phyloP scores from a whole-genome alignment of 2,113 vertebrate species.

The Rhagologus leucostigma region DNA sequence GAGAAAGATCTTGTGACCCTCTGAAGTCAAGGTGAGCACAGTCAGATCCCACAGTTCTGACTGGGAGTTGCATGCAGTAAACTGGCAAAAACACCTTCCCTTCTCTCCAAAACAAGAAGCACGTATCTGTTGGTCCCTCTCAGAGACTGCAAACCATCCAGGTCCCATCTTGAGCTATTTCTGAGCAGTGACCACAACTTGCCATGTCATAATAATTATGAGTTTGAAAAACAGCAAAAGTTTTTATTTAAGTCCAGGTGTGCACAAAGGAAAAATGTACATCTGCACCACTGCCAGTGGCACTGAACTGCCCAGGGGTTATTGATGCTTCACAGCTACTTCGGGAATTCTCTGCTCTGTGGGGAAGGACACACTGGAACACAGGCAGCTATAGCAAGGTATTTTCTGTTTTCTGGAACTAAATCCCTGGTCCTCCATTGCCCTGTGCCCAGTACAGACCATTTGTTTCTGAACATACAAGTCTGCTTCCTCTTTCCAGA shows the following conservation, averaged over 20 bases:
- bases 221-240: not conserved
- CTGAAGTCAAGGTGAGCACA: not conserved
- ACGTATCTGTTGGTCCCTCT: not conserved
- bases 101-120: not conserved
- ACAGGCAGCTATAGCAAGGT: not conserved
- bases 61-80: not conserved
- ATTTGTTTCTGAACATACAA: not conserved
- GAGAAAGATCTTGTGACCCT: not conserved
- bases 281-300: not conserved
- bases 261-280: not conserved
- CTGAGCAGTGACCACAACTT: not conserved
- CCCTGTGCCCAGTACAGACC: not conserved
- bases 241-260: not conserved
- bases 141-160: not conserved
- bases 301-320: not conserved
- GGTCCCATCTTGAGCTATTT: not conserved
- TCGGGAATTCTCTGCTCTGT: not conserved
- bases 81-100: not conserved
- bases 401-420: not conserved
- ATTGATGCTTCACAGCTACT: not conserved
- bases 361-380: not conserved
- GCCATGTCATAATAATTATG: not conserved
- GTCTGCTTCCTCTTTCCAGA: not conserved
- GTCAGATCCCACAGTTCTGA: not conserved
- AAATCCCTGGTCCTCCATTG: not conserved